Evolutionary conservation across 2,113 vertebrate genomes (phyloP).

Genomic region (Rhombomys opimus): DNA sequence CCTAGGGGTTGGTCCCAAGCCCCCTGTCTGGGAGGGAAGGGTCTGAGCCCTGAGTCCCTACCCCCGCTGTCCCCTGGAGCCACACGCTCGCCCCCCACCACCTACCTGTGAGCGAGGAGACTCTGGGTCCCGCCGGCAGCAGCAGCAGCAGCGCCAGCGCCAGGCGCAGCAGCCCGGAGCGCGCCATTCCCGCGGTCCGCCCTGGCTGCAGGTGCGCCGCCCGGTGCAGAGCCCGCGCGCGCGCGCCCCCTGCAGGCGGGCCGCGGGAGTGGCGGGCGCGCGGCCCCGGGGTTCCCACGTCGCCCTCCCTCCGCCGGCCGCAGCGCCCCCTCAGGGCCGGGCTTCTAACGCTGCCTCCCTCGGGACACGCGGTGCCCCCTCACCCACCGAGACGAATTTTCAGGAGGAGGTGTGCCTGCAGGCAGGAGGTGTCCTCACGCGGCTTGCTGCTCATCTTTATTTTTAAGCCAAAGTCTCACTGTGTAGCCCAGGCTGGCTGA

Average conservation of each 20-base stretch:
- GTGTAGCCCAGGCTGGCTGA: background rate
- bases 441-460: background rate
- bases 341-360: background rate
- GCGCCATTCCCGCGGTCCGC: background rate
- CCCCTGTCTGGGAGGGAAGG: background rate
- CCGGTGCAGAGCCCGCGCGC: background rate
- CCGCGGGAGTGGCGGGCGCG: rapidly evolving
- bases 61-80: background rate
- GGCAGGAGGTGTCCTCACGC: too few relatives aligned
- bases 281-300: background rate
- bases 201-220: background rate
- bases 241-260: background rate
- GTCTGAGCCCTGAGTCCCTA: background rate
- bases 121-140: background rate
- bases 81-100: background rate
- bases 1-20: background rate
- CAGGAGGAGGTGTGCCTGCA: too few relatives aligned
- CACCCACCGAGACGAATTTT: background rate
- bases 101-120: background rate
- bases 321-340: background rate
- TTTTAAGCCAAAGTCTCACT: background rate
- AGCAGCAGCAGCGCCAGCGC: background rate
- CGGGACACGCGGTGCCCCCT: too few relatives aligned
- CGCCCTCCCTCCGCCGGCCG: background rate
- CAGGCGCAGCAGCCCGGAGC: background rate